Base-by-base conservation (phyloP, 2,888 invertebrate species). In the Drosophila ustulata region DNA sequence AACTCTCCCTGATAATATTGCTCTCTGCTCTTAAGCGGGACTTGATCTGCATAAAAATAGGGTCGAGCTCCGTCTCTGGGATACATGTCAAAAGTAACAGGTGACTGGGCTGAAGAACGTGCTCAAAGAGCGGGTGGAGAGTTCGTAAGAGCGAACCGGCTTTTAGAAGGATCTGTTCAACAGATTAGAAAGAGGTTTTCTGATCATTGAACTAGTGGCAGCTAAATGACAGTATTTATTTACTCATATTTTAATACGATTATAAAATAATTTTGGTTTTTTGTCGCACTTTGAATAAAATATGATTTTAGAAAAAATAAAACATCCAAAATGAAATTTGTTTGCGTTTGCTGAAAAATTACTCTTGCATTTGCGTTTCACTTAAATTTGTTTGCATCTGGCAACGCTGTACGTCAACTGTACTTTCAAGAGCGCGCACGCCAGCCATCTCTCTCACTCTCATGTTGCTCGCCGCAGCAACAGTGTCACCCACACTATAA, bases 371-470 rank as follows among this genome's bases (percentile, higher is more conserved):
- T 69, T 69, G 53, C 43, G 50, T 71, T 79, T 75, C 75, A 82
- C 78, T 71, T 78, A 71, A 73, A 47, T 66, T 47, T 67, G 43
- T 50, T 78, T 67, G n/a, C 30, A 69, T 73, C 90, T 89, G 89
- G 89, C 77, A 89, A 90, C 82, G 77, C 86, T 71, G 71, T 58
- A 75, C 57, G 74, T 73, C 74, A 82, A 88, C 87, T 87, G 90
- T 90, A 90, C 87, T 82, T 89, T 84, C 74, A 82, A 85, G 90
- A 89, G 91, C 85, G 87, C 79, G 59, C 67, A 68, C 62, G 69
- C 72, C 88, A 84, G 90, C 84, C 89, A 88, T 85, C 89, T 86
- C 90, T 90, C 90, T 89, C 89, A 81, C 90, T 72, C 76, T 64
- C 59, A 67, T n/a, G 58, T 25, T 26, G 67, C 78, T 66, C 71